Conservation (phyloP, 2,888 invertebrate species). For the Diplolepis rosae region DNA sequence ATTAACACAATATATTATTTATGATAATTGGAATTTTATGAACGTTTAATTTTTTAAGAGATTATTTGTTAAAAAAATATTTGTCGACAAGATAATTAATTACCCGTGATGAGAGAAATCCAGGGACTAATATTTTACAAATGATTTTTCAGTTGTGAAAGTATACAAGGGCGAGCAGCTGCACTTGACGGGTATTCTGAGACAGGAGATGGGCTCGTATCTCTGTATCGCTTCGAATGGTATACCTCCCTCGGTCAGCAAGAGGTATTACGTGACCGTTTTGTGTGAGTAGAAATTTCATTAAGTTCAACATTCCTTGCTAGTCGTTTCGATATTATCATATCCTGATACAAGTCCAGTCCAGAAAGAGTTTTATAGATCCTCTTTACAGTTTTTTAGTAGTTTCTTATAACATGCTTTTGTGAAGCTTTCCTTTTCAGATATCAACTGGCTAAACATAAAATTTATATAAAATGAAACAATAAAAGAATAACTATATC, state of each 20-base stretch:
- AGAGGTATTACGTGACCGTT: conserved; percentile 87
- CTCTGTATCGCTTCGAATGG: conserved; percentile 91
- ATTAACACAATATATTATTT: conserved; percentile 13
- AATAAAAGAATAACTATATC: not conserved
- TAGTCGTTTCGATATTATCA: not conserved
- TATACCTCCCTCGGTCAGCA: conserved; percentile 88
- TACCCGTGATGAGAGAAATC: not conserved
- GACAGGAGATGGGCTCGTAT: conserved; percentile 90
- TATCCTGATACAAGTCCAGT: not conserved
- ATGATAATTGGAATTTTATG: conserved; percentile 25
- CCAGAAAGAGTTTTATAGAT: not conserved
- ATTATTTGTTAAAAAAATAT: conserved; percentile 30
- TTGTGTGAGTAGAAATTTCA: conserved; percentile 73
- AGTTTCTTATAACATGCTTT: not conserved
- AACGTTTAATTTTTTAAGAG: conserved; percentile 34
- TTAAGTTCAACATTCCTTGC: not conserved
- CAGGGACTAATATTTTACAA: conserved; percentile 3
- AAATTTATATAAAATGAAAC: not conserved
- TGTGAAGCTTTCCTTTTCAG: not conserved
- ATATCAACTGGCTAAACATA: not conserved
- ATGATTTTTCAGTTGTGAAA: conserved; percentile 69
- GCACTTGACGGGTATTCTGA: conserved; percentile 82
- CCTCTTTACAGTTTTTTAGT: not conserved
- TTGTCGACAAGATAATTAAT: not conserved
- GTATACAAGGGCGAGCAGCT: conserved; percentile 83